Evolutionary conservation across 2,888 invertebrate species (phyloP).

Genomic region (Stictocephala bisonia): DNA sequence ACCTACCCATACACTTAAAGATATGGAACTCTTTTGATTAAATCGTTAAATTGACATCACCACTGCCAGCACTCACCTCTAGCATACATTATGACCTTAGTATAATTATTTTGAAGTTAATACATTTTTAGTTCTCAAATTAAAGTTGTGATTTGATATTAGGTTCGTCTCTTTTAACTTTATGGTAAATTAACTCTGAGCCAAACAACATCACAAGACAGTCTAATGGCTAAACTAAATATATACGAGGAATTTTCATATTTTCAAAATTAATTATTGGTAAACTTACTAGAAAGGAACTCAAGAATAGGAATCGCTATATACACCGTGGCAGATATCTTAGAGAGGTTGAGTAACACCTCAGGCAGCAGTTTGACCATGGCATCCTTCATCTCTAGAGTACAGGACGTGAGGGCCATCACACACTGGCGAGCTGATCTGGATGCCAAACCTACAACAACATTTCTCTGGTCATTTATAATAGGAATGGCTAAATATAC

Average conservation of each 20-base stretch:
- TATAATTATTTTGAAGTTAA: no score
- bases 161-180: no score
- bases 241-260: neutral
- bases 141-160: no score
- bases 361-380: slow-evolving; percentile 91
- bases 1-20: no score
- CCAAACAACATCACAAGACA: neutral
- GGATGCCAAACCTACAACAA: slow-evolving; percentile 64
- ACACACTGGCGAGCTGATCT: slow-evolving; percentile 79
- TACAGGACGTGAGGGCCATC: slow-evolving; percentile 86
- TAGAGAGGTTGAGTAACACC: slow-evolving; percentile 85
- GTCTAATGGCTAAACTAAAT: neutral
- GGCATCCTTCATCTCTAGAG: slow-evolving; percentile 92
- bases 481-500: slow-evolving; percentile 96
- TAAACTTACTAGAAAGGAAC: slow-evolving; percentile 87
- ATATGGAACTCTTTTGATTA: no score
- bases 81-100: no score
- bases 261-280: slow-evolving; percentile 9
- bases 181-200: no score
- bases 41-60: no score
- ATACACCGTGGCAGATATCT: slow-evolving; percentile 91
- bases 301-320: slow-evolving; percentile 95
- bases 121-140: no score
- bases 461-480: slow-evolving; percentile 80
- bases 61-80: no score